Evolutionary conservation across 2,797 vertebrate genomes (phyloP), one percentile per base, ranked within the genome.

Genomic region (Danio aesculapii): DNA sequence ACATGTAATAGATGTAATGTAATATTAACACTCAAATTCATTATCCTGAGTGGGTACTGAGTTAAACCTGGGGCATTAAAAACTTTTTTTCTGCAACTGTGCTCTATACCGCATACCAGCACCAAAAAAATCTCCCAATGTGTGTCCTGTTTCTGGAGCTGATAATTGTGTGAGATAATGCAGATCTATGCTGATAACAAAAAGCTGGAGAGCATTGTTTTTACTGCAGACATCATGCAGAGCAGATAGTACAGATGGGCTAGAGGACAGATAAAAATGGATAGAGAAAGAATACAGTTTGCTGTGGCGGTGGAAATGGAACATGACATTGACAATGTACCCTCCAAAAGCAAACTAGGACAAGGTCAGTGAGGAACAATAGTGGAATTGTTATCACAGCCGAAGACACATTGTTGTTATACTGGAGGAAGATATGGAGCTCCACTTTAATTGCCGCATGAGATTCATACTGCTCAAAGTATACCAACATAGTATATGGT

Each of bases 81-180:
- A 57, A 64, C 47, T 3, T 78, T 71, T 30, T 77, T 77, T 30
- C 21, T 63, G 55, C 81, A 78, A 63, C 71, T 46, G 77, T 74
- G 66, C 64, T 55, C 50, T 41, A 59, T 17, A 46, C 52, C 76
- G 81, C 52, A n/a, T 81, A 53, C 76, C 62, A 66, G 43, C 44
- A 72, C 58, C 81, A 30, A 30, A 30, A 30, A 30, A 30, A 30
- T 30, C 30, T 79, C 72, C 75, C 81, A 81, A 77, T n/a, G 49
- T 14, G 69, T 77, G 76, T 67, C 81, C 84, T 81, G 66, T 84
- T 87, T 84, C 61, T 63, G 80, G 82, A 75, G 61, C 81, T 73
- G 84, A 86, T 85, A 86, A 87, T 84, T 81, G 75, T 77, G 72
- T 75, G 78, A 82, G 84, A 75, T 85, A 85, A 82, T 79, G 70